Base-by-base conservation (phyloP, 1,140 invertebrate genomes). In the Drosophila yakuba region DNA sequence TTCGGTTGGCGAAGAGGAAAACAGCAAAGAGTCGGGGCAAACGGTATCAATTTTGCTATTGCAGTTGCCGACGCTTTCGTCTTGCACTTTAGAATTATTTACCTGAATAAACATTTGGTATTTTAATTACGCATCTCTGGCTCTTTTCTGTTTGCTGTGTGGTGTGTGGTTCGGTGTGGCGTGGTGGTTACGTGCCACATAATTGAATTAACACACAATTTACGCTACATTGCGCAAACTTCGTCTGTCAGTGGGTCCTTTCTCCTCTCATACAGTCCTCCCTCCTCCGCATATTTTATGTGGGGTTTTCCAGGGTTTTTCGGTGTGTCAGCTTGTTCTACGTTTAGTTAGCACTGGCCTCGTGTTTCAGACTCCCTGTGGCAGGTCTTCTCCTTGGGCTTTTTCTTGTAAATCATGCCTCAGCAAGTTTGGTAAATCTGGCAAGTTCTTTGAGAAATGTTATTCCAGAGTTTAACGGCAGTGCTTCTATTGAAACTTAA, bases 91-190 rank as follows among this genome's bases (percentile, higher is more conserved):
- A 67, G 86, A 86, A 86, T 90, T 90, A 88, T 90, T 90, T 90
- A 90, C 88, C 88, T 90, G 88, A 86, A 86, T 90, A 90, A 90
- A 90, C 88, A 90, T 90, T 90, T 78, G 86, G 88, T 90, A 90
- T 90, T 90, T 90, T 90, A 90, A 90, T 90, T 90, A 90, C 80
- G 72, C 72, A 82, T 69, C 81, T 86, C 52, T 71, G 41, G 63
- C 81, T 86, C 52, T 71, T 36, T 47, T 57, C 36, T 39, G 44
- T 38, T 60, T 12, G 50, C 17, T 38, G 50, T 23, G 25, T 35
- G 51, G 36, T 17, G 39, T 43, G 20, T 11, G 51, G 36, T 11
- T 28, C 25, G 39, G 35, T 38, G 20, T 14, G 43, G 39, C 39
- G 39, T 43, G 20, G 45, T 51, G 6, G 28, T 77, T 67, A 64